Evolutionary conservation across 2,888 invertebrate species (phyloP).

Genomic region (Chouioia cunea): DNA sequence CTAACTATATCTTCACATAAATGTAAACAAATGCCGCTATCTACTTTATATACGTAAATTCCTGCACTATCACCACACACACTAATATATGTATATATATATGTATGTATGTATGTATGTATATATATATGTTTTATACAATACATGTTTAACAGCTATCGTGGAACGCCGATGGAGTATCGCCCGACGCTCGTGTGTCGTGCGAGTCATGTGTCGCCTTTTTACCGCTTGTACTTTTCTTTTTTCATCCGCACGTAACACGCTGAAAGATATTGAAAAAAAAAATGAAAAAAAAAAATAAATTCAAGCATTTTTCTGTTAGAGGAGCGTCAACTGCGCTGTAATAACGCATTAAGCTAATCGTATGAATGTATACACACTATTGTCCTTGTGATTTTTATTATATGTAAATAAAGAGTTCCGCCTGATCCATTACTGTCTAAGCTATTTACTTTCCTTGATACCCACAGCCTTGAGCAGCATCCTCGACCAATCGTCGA

Average conservation of each 20-base stretch:
- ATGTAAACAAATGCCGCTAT: constrained; percentile 8
- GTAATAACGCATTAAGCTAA: constrained; percentile 21
- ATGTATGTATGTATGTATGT: constrained; percentile 5
- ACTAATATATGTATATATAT: constrained; percentile 29
- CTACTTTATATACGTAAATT: not conserved
- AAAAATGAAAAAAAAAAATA: not conserved
- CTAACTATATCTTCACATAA: constrained; percentile 39
- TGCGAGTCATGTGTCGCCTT: constrained; percentile 17
- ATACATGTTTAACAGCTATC: constrained; percentile 5
- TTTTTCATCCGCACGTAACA: not conserved
- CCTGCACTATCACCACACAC: no score
- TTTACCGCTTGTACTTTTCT: constrained; percentile 4
- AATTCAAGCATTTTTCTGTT: not conserved
- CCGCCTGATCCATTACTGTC: constrained; percentile 36
- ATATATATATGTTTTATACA: constrained; percentile 5
- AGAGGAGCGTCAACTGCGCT: constrained; percentile 5
- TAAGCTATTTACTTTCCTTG: not conserved
- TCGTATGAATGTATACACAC: constrained; percentile 49
- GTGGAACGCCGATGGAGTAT: constrained; percentile 11
- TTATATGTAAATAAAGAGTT: constrained; percentile 60
- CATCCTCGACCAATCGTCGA: no score
- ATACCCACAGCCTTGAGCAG: not conserved
- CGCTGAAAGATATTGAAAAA: constrained; percentile 4
- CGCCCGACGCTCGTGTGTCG: not conserved
- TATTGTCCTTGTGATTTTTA: constrained; percentile 58